Base-by-base conservation (phyloP, 1,140 invertebrate genomes). In the Andricus grossulariae region DNA sequence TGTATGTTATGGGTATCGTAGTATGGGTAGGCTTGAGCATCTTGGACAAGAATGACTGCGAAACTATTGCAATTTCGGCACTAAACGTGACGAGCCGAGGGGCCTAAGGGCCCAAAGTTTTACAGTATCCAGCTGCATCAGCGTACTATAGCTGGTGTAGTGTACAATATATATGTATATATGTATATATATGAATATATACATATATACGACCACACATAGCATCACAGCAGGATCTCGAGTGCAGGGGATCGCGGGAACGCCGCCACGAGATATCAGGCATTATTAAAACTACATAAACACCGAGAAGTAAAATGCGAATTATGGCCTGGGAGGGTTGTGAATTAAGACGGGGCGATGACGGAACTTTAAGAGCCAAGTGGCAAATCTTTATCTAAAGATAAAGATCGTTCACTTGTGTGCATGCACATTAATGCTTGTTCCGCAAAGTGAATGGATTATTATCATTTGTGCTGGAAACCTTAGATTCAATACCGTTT, bases 241-340 rank as follows among this genome's bases (percentile, higher is more conserved):
- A 79, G 83, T 84, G 72, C 80, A 80, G 82, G 82, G 83, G 82
- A 84, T 81, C 80, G 82, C 83, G 78, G 79, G 83, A 81, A 74
- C 74, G 79, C 74, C 84, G 82, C 83, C 77, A 86, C 82, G 82
- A 87, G 88, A 89, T 90, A 91, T 90, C 88, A 88, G 85, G 85
- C 86, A 91, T 91, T 91, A 91, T 90, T 90, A 91, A 91, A 90
- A 91, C 88, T 88, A 89, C 88, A 90, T 90, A 91, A 90, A 90
- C 87, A 89, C 85, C 85, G 86, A 83, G 84, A 88, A 85, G 86
- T 88, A 87, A 90, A 86, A 87, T 83, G 86, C 86, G 86, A 91
- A 87, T 91, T 91, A 90, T 90, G 88, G 78, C 75, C 80, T 77
- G 76, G 77, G 71, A 80, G 71, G 88, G 88, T 86, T 89, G 89